A percentile compares a stretch with the other conserved stretches of the same genome.
phyloP scores from a whole-genome alignment of 1,140 invertebrate genomes.

The Neodiprion fabricii region DNA sequence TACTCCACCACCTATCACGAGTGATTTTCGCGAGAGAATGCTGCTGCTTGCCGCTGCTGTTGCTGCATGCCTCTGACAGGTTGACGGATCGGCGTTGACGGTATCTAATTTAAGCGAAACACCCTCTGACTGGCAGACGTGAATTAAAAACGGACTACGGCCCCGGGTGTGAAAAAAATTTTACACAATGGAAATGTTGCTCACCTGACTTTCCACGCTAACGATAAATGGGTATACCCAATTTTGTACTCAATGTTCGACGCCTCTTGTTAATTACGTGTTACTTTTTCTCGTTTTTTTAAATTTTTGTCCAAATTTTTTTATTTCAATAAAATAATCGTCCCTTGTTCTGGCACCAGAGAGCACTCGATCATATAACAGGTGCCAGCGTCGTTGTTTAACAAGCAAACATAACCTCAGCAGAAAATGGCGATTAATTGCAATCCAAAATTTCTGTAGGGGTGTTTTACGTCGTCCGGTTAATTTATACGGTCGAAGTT shows the following conservation, averaged over 20 bases:
- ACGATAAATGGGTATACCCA: no score
- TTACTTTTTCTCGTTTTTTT: no score
- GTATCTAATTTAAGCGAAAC: not conserved
- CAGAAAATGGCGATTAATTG: not conserved
- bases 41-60: not conserved
- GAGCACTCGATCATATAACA: no score
- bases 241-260: no score
- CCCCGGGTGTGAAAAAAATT: no score
- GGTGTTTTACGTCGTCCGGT: not conserved
- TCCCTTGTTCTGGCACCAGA: no score
- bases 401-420: conserved; percentile 3
- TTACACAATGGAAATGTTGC: no score
- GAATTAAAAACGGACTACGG: not conserved
- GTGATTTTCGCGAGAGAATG: not conserved
- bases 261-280: no score
- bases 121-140: not conserved
- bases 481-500: not conserved
- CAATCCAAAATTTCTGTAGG: not conserved
- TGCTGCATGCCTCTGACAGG: not conserved
- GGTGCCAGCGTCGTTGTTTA: not conserved
- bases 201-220: no score
- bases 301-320: no score
- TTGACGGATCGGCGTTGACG: conserved; percentile 2
- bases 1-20: no score
- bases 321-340: no score